Evolutionary conservation across 2,113 vertebrate species (phyloP), one percentile per base, ranked within the genome.

Genomic region (Pseudopipra pipra): DNA sequence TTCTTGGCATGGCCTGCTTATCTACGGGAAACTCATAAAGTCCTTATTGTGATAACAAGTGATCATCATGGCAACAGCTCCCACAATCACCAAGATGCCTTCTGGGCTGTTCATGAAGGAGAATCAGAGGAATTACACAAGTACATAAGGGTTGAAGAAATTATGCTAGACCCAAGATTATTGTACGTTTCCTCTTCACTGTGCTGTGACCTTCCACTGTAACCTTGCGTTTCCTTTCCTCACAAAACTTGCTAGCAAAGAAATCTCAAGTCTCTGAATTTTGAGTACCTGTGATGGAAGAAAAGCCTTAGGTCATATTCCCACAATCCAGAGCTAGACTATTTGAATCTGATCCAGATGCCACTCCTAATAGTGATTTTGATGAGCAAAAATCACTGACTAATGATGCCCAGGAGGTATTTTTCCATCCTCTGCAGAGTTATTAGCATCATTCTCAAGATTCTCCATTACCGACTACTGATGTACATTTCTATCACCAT

Each of bases 251-350:
- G 13, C 65, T 58, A 65, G 18, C 52, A 65, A 92, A 85, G 78
- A 95, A 94, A 88, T 90, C 43, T 54, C 44, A 55, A 39, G 16
- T 74, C 28, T 55, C 35, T 68, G 63, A 71, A 85, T 76, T 87
- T 70, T 19, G 2, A 92, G 41, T 56, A 82, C 17, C 59, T n/a
- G 16, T 23, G 25, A 86, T 7, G 6, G 79, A 84, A 96, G 80
- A 95, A 96, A 92, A 95, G 70, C 80, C 76, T 91, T 62, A 77
- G 89, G 87, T 84, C 74, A 67, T 70, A 93, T 92, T 94, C 75
- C 71, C 90, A 93, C 85, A 94, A 71, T 79, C 82, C 90, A 85
- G 61, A 74, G 21, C 58, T 65, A 85, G 80, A 92, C 71, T 83
- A 47, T 85, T 91, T 87, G 92, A 97, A 93, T 88, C 22, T 35